A percentile compares a stretch with the other conserved stretches of the same genome.
Evolutionary conservation across 2,797 vertebrate species (phyloP).

Genomic region (Babyrousa celebensis): DNA sequence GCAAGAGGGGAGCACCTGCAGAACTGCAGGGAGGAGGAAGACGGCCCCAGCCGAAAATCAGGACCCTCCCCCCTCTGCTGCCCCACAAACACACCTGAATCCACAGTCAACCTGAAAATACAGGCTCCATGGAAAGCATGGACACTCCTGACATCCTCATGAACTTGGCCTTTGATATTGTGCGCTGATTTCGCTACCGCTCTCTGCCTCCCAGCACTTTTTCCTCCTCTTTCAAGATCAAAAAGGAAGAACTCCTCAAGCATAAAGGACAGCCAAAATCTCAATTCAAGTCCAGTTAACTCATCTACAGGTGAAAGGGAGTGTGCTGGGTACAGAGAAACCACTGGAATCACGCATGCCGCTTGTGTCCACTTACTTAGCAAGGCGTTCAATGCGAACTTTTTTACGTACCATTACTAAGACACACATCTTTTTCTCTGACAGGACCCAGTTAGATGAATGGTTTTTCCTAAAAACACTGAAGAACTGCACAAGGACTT

Average conservation of each 20-base stretch:
- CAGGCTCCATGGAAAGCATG: not conserved
- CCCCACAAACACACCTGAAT: not conserved
- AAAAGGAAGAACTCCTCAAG: constrained; percentile 70
- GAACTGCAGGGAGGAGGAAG: not conserved
- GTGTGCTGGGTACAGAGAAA: not conserved
- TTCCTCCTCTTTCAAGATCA: constrained; percentile 72
- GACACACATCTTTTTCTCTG: constrained; percentile 54
- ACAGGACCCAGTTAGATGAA: constrained; percentile 27
- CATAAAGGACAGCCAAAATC: constrained; percentile 59
- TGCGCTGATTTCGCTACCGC: not conserved
- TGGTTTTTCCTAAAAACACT: constrained; percentile 19
- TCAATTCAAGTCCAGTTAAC: constrained; percentile 49
- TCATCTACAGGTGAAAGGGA: constrained; percentile 18
- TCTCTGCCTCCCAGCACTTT: constrained; percentile 47
- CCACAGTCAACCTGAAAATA: not conserved
- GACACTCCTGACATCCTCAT: accelerated
- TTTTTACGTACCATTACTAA: not conserved
- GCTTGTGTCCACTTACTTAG: not conserved
- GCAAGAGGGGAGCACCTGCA: not conserved
- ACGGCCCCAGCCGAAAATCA: not conserved
- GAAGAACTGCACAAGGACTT: not conserved
- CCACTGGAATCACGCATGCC: accelerated
- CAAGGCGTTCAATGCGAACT: not conserved
- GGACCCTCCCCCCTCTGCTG: not conserved
- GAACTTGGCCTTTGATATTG: not conserved